Conservation (phyloP, 1,140 invertebrate species). For the Drosophila saltans region DNA sequence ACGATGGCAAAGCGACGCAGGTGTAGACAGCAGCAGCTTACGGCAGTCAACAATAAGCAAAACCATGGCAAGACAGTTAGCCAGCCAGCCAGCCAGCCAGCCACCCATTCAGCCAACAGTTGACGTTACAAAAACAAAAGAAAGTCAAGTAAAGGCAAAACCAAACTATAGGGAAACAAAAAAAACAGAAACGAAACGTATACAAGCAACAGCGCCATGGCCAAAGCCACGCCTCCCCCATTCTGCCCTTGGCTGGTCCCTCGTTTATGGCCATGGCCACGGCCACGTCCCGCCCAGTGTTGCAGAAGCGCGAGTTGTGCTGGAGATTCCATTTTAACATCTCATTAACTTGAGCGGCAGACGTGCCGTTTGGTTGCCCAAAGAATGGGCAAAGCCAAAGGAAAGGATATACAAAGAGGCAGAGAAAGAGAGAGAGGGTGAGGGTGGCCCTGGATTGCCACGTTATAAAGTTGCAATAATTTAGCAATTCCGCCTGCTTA, state of each 20-base stretch:
- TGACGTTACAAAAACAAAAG: constrained; percentile 58
- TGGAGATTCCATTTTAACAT: constrained; percentile 79
- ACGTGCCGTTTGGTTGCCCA: constrained; percentile 48
- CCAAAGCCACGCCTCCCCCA: too few species aligned
- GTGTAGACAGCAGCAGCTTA: constrained; percentile 40
- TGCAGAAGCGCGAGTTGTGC: background rate
- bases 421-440: background rate
- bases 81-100: background rate
- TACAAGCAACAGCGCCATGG: background rate
- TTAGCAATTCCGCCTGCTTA: constrained; percentile 81
- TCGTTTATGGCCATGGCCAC: background rate
- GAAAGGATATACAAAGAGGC: background rate
- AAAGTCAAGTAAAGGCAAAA: constrained; percentile 47
- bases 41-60: constrained; percentile 19
- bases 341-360: constrained; percentile 79
- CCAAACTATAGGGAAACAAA: constrained; percentile 23
- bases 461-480: constrained; percentile 73
- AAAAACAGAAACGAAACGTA: constrained; percentile 41
- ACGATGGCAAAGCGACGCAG: constrained; percentile 24
- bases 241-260: too few species aligned
- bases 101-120: constrained; percentile 32
- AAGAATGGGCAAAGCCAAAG: constrained; percentile 22
- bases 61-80: background rate
- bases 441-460: background rate
- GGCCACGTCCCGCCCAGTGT: background rate